Base-by-base conservation (phyloP, 2,888 invertebrate species). In the Polydrusus tereticollis region DNA sequence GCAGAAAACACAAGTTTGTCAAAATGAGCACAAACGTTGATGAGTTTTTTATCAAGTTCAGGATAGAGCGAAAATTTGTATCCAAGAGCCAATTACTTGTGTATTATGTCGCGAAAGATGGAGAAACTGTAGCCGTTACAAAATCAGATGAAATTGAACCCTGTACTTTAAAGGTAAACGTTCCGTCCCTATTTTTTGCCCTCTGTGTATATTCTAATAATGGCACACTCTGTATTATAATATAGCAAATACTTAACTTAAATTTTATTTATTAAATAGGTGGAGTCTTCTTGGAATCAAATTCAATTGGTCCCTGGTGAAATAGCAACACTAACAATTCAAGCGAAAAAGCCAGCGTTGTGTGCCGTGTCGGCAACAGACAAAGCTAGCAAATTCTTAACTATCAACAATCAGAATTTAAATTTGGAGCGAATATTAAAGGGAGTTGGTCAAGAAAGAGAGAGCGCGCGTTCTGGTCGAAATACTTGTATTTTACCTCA, bases 311-410 rank as follows among this genome's bases (percentile, higher is more conserved):
- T 83, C 63, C 90, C 90, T 0, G 90, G 89, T 8, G 84, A 85
- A 10, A 78, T 82, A 18, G 86, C 88, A 1, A 84, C 84, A 6
- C 81, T 90, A 33, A 85, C 85, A 36, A 81, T 90, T 7, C 85
- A 85, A 76, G 87, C 89, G 0, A 84, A 86, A 0, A 86, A 88
- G 0, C 85, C 86, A 69, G 90, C 90, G 0, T 78, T 90, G 0
- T 91, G 91, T 78, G 88, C 89, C 8, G 78, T 90, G 18, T 87
- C 89, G 0, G 87, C 88, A 0, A 86, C 89, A 0, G 91, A 91
- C 81, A 88, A 88, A 77, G 88, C 90, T 66, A 86, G 88, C 0
- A 85, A 84, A 43, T 87, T 89, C 73, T 77, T 88, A 55, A 73
- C 77, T 16, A 69, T 71, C 58, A 73, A 72, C 14, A 76, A 78